A percentile compares a stretch with the other conserved stretches of the same genome.
phyloP scores from a whole-genome alignment of 2,113 vertebrate species.

The Lampris incognitus region DNA sequence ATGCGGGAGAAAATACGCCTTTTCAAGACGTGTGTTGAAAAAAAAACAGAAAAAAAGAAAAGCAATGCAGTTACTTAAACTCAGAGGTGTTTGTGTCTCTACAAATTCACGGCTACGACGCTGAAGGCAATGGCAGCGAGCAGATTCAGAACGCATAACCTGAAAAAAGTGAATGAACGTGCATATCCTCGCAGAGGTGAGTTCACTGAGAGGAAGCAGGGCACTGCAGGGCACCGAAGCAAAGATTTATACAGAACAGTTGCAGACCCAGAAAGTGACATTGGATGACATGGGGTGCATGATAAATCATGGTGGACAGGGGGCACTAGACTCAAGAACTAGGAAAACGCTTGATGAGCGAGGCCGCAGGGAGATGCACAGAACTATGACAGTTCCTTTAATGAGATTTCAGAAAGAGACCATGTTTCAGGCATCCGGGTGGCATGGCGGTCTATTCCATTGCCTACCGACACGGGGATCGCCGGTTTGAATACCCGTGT shows the following conservation, averaged over 20 bases:
- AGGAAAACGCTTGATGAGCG: conserved; percentile 59
- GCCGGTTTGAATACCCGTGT: too few relatives aligned
- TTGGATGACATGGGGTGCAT: conserved; percentile 76
- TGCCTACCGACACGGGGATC: too few relatives aligned
- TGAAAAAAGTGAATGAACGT: conserved; percentile 64
- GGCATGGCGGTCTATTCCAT: neutral
- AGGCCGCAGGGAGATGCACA: conserved; percentile 30
- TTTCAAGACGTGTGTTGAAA: conserved; percentile 18
- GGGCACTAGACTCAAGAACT: conserved; percentile 73
- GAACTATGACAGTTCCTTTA: conserved; percentile 22
- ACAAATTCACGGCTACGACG: conserved; percentile 45
- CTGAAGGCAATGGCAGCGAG: conserved; percentile 55
- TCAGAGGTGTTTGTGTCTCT: conserved; percentile 40
- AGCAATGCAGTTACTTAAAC: too few relatives aligned
- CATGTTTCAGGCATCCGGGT: neutral
- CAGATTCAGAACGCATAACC: conserved; percentile 59
- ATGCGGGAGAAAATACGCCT: conserved; percentile 34
- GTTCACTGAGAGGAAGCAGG: conserved; percentile 69
- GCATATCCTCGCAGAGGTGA: conserved; percentile 65
- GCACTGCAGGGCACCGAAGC: conserved; percentile 71
- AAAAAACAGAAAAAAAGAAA: too few relatives aligned
- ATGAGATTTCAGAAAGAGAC: conserved; percentile 22
- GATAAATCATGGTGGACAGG: conserved; percentile 82
- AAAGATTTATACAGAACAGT: conserved; percentile 83
- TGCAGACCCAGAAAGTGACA: conserved; percentile 81